Base-by-base conservation (phyloP, 2,797 vertebrate genomes). In the Heliangelus exortis region DNA sequence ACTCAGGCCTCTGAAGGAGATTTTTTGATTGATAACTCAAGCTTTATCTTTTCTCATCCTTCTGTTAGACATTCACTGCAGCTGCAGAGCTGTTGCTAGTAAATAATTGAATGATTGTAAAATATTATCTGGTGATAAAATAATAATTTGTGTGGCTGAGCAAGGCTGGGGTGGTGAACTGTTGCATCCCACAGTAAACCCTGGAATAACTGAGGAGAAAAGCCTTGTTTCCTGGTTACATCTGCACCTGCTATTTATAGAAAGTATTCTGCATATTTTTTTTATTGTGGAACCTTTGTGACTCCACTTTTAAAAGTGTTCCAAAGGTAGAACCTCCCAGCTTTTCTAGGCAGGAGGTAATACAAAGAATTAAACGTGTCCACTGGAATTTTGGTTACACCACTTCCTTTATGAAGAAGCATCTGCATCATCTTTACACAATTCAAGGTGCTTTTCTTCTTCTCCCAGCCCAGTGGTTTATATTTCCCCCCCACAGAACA, bases 211-310 rank as follows among this genome's bases (percentile, higher is more conserved):
- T 51, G 34, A 29, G 50, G 31, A 11, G 9, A 36, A 62, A 33
- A 51, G 1, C 9, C 7, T 61, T 31, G 18, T 76, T 59, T n/a
- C 54, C 41, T 67, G 48, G 6, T 51, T 45, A 1, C 2, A 0
- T 43, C 55, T 84, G 63, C 28, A 26, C 6, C 25, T 9, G 2
- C 29, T 78, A 10, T 23, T 90, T 63, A 28, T 26, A 62, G 41
- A 36, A 51, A 80, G 16, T 31, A 17, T 75, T 67, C 25, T 76
- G 45, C 10, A 3, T 34, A 0, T 71, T 28, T 17, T 14, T 14
- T 57, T 39, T 5, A 16, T 43, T 58, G 11, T 18, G 65, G 58
- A 19, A 17, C 10, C 55, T 48, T 53, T 55, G 45, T 50, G 25
- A 33, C 26, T 45, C 41, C 7, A 15, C 20, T 45, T 45, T 81